Conservation (phyloP, 1,140 invertebrate species). For the Dermatophagoides farinae region DNA sequence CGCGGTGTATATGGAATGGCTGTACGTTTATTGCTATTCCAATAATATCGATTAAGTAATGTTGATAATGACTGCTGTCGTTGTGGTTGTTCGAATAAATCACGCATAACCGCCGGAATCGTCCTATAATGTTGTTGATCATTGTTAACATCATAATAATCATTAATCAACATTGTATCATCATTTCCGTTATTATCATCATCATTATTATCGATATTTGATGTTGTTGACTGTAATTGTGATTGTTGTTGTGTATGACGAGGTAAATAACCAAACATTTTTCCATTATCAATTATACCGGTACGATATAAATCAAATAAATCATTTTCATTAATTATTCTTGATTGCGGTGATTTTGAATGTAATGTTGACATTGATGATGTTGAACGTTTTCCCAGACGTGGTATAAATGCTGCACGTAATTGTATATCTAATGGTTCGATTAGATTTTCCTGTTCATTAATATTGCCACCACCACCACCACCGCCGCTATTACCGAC, state of each 20-base stretch:
- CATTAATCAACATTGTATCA: background rate
- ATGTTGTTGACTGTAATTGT: too few relatives aligned
- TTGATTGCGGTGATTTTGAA: background rate
- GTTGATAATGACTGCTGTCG: background rate
- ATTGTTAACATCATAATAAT: background rate
- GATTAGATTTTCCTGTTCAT: background rate
- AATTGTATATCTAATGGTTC: conserved; percentile 14
- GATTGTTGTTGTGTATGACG: too few relatives aligned
- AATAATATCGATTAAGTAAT: background rate
- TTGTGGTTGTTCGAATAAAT: background rate
- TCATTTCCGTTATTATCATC: too few relatives aligned
- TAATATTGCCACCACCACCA: background rate
- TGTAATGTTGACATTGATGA: background rate
- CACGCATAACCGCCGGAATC: background rate
- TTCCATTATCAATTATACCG: too few relatives aligned
- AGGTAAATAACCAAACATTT: too few relatives aligned
- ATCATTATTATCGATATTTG: too few relatives aligned
- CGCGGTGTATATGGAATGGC: conserved; percentile 16
- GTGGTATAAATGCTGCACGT: conserved; percentile 14
- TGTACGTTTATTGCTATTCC: background rate
- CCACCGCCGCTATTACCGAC: background rate
- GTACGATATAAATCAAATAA: too few relatives aligned
- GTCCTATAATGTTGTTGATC: background rate
- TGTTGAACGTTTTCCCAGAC: conserved; percentile 7
- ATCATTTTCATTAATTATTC: too few relatives aligned